Conservation (phyloP, 2,888 invertebrate species). For the Podabrus alpinus region DNA sequence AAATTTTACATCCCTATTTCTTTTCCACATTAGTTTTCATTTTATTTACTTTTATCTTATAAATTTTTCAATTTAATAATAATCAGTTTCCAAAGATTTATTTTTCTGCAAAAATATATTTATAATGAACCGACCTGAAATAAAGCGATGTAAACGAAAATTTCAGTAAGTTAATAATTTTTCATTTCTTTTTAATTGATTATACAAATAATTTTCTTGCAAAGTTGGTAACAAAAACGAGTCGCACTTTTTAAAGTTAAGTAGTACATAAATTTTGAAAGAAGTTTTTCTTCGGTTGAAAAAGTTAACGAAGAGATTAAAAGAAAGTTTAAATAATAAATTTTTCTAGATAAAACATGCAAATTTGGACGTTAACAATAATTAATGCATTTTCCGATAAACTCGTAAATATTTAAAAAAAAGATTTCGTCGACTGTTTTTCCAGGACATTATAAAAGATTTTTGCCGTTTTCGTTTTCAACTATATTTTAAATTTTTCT, state of each 20-base stretch:
- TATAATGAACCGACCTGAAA: too few species aligned
- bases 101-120: too few species aligned
- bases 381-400: not conserved
- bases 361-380: conserved; percentile 4
- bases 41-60: too few species aligned
- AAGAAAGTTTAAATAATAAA: conserved; percentile 5
- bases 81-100: too few species aligned
- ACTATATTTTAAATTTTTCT: conserved; percentile 12
- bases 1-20: too few species aligned
- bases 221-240: not conserved
- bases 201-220: not conserved
- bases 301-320: not conserved
- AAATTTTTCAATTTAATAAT: too few species aligned
- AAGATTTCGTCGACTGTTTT: not conserved
- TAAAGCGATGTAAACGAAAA: too few species aligned
- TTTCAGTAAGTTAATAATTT: not conserved
- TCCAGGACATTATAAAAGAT: not conserved
- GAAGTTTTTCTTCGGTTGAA: conserved; percentile 6
- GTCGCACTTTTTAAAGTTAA: not conserved
- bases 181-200: not conserved
- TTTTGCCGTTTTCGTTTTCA: conserved; percentile 17
- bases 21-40: too few species aligned
- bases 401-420: not conserved
- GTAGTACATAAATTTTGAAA: conserved; percentile 24
- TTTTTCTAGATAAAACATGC: conserved; percentile 3